phyloP scores from a whole-genome alignment of 2,113 vertebrate species.

The Natator depressus region DNA sequence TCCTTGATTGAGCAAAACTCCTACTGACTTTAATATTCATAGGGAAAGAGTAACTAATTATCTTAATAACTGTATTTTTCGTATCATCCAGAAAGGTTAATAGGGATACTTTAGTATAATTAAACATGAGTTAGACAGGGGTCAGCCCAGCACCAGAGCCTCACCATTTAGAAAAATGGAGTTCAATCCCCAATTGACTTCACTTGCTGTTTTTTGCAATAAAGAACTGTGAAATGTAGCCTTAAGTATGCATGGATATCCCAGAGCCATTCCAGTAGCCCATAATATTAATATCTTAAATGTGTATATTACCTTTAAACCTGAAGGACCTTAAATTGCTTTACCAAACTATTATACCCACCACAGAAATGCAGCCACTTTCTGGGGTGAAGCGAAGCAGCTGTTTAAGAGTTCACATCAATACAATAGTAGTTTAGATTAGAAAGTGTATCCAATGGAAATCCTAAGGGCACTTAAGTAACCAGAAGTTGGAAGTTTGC shows the following conservation, averaged over 20 bases:
- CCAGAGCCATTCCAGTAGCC: neutral
- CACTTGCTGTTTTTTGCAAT: neutral
- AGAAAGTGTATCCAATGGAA: neutral
- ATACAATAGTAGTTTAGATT: neutral
- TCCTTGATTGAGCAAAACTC: constrained; percentile 19
- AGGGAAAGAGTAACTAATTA: neutral
- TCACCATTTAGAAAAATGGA: neutral
- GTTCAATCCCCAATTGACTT: neutral
- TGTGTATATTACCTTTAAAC: neutral
- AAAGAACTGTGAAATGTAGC: neutral
- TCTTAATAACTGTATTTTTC: neutral
- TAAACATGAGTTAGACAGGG: neutral
- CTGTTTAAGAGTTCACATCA: neutral
- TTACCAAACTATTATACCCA: neutral
- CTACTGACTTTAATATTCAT: constrained; percentile 7
- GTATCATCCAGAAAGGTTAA: neutral
- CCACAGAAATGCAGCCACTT: neutral
- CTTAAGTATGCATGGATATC: neutral
- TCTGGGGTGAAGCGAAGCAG: neutral
- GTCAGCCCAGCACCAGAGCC: neutral
- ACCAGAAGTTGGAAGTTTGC: neutral
- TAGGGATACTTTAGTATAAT: neutral
- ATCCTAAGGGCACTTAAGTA: neutral
- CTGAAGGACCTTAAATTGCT: neutral
- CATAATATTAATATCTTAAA: neutral